These are phyloP conservation scores for Brachypodius melanocephalos DNA, from an alignment of 2,113 vertebrate species.

Conservation along the genomic window DNA sequence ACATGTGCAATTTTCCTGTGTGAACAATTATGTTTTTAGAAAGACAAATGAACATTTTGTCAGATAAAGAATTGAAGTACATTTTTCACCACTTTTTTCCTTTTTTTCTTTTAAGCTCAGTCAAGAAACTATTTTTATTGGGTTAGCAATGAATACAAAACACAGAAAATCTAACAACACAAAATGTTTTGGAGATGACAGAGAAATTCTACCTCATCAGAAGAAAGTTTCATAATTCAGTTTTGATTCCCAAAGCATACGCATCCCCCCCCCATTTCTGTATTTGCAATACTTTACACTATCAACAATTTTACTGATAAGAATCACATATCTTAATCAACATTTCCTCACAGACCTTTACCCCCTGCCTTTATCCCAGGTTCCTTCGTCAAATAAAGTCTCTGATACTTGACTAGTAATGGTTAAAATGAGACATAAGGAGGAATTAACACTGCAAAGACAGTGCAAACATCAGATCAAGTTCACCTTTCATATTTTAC, in stretches of 20 bases:
- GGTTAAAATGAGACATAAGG: neutral
- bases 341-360: neutral
- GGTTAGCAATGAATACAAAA: neutral
- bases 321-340: neutral
- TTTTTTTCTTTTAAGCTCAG: neutral
- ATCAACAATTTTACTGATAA: neutral
- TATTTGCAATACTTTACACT: neutral
- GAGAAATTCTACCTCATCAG: neutral
- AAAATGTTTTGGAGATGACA: neutral
- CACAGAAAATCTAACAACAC: neutral
- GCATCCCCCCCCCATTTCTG: neutral
- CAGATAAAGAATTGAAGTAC: neutral
- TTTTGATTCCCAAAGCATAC: neutral
- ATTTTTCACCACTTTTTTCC: neutral
- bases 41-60: constrained; percentile 7
- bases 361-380: neutral
- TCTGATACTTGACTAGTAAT: neutral
- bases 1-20: neutral
- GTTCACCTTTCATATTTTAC: neutral
- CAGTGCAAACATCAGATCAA: neutral
- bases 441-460: neutral
- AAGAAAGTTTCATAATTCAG: neutral
- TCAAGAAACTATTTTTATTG: neutral
- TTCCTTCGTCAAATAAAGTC: neutral
- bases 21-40: constrained; percentile 5